Conservation (phyloP, 1,140 invertebrate genomes). For the Pachyrhynchus sulphureomaculatus region DNA sequence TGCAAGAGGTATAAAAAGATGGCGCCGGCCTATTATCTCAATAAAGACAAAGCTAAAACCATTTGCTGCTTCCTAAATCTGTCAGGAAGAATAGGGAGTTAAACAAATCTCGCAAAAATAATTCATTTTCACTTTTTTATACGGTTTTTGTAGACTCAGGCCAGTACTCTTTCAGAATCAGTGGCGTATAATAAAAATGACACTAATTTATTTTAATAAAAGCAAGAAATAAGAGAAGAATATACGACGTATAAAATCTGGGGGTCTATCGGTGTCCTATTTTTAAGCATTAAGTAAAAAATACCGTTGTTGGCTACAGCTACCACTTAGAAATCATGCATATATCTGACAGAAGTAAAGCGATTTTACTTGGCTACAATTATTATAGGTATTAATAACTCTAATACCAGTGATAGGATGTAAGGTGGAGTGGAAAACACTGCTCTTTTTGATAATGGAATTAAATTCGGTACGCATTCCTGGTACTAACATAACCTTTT, state of each 20-base stretch:
- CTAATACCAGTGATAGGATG: not conserved
- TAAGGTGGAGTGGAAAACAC: not conserved
- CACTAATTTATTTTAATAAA: too few species aligned
- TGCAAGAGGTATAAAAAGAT: slow-evolving; percentile 14
- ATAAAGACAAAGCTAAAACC: slow-evolving; percentile 9
- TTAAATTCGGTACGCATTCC: too few species aligned
- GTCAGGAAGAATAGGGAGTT: slow-evolving; percentile 4
- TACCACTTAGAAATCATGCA: too few species aligned
- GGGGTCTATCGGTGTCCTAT: too few species aligned
- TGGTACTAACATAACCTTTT: not conserved
- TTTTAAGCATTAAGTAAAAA: too few species aligned
- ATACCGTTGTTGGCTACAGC: too few species aligned
- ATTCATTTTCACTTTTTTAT: slow-evolving; percentile 3
- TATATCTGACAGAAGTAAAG: too few species aligned
- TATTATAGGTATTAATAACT: not conserved
- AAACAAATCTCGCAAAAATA: slow-evolving; percentile 13
- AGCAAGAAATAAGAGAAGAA: too few species aligned
- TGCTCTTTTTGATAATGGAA: not conserved
- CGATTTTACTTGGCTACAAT: not conserved
- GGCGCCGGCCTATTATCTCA: slow-evolving; percentile 9
- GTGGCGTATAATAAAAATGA: not conserved
- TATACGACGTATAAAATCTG: too few species aligned
- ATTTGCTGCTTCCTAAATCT: slow-evolving; percentile 2
- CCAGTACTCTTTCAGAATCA: not conserved
- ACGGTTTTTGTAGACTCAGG: not conserved